phyloP scores from a whole-genome alignment of 2,797 vertebrate species.

The Ataeniobius toweri region DNA sequence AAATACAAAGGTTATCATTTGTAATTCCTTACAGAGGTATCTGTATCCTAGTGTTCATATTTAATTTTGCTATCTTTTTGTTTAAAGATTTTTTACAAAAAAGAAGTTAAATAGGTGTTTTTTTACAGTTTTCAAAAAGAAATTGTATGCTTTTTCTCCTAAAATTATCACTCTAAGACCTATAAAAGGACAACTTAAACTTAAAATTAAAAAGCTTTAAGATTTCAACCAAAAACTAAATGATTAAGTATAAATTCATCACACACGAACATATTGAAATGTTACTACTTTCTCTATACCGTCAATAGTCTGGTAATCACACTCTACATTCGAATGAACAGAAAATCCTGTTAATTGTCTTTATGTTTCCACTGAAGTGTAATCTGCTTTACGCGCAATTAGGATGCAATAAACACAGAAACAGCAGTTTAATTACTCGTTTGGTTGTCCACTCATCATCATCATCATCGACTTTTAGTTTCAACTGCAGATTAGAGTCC shows the following conservation, averaged over 20 bases:
- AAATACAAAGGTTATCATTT: too few relatives aligned
- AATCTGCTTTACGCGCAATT: not conserved
- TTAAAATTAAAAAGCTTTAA: too few relatives aligned
- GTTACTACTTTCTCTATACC: too few relatives aligned
- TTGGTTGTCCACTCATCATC: slow-evolving; percentile 33
- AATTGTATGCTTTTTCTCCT: too few relatives aligned
- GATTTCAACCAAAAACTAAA: too few relatives aligned
- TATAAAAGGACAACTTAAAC: too few relatives aligned
- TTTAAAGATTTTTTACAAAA: not conserved
- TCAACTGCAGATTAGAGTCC: slow-evolving; percentile 46
- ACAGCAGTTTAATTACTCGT: slow-evolving; percentile 28
- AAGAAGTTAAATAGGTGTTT: not conserved
- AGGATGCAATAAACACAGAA: slow-evolving; percentile 22
- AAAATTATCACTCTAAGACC: too few relatives aligned
- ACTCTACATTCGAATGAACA: not conserved
- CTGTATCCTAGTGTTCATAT: not conserved
- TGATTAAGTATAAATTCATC: not conserved
- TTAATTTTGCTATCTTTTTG: not conserved
- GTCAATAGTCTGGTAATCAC: too few relatives aligned
- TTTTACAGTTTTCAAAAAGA: too few relatives aligned
- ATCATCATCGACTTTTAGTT: slow-evolving; percentile 19
- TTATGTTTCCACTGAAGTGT: not conserved
- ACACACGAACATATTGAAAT: not conserved
- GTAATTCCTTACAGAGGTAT: not conserved
- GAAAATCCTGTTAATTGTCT: not conserved